Base-by-base conservation (phyloP, 2,888 invertebrate genomes). In the Uropetala carovei region DNA sequence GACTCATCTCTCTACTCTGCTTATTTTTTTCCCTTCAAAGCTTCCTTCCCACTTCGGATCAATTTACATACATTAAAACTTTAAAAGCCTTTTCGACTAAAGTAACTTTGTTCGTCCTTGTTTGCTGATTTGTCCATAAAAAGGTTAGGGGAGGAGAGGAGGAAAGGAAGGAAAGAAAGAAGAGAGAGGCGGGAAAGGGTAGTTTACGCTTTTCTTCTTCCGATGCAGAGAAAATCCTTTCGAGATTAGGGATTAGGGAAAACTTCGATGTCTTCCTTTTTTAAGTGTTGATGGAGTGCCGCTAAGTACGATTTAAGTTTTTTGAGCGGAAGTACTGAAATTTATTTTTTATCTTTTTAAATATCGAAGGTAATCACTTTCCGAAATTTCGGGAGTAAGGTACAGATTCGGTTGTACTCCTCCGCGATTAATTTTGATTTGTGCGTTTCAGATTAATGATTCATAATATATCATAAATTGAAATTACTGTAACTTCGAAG, bases 61-160 rank as follows among this genome's bases (percentile, higher is more conserved):
- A 75, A 75, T 75, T 75, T 75, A 75, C 75, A 75, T 75, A 75
- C 75, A 75, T 75, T 75, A 22, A 75, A 75, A 75, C 22, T 27
- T 75, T 75, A 27, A 75, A 75, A 75, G 27, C 22, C 75, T 27
- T 75, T 75, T 75, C 27, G 22, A 27, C 22, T 27, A 68, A 68
- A 68, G 68, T 27, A 75, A 75, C 75, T 75, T 75, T 27, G 75
- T 75, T 75, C 27, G 75, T 75, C 75, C 22, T 75, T 27, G 75
- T 75, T 75, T 75, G 75, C 75, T 75, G 75, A 75, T 75, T 75
- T 75, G 75, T 75, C 75, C 75, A 75, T 75, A 75, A 75, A 75
- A 14, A 14, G 3, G 75, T 18, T n/a, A 68, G 68, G 68, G 68
- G 10, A n/a, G 68, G 68, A n/a, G 68, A 14, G 64, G 14, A 64